Evolutionary conservation across 2,797 vertebrate species (phyloP).

Genomic region (Numenius phaeopus): DNA sequence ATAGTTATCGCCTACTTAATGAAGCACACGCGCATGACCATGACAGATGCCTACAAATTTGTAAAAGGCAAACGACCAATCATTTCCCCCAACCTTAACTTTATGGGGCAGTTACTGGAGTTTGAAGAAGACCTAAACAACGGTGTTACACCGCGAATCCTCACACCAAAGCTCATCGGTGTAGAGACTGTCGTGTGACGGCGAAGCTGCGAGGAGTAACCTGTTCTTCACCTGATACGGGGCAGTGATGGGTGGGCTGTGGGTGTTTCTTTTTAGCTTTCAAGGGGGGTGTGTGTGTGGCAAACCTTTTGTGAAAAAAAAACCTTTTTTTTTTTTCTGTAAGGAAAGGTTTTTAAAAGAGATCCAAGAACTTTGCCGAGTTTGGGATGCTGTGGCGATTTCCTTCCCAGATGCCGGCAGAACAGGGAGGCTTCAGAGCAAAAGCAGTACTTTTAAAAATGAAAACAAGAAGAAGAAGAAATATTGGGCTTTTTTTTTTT

Average conservation of each 20-base stretch:
- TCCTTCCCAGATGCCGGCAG: slow-evolving; percentile 4
- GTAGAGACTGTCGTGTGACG: slow-evolving; percentile 92
- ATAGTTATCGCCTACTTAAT: slow-evolving; percentile 98
- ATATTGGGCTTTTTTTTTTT: neutral
- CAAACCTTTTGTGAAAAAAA: slow-evolving; percentile 69
- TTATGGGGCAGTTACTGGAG: slow-evolving; percentile 99
- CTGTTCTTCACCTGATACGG: slow-evolving; percentile 36
- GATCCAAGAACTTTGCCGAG: slow-evolving; percentile 52
- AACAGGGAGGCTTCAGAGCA: slow-evolving; percentile 34
- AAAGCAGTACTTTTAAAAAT: slow-evolving; percentile 49
- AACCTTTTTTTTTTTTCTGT: slow-evolving; percentile 67
- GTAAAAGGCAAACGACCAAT: slow-evolving; percentile 98
- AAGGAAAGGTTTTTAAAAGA: slow-evolving; percentile 66
- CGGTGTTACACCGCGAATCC: slow-evolving; percentile 94
- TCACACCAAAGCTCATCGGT: slow-evolving; percentile 94
- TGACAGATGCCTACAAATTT: slow-evolving; percentile 99
- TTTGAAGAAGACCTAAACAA: slow-evolving; percentile 99
- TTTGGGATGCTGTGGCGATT: slow-evolving; percentile 56
- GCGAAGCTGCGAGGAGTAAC: neutral
- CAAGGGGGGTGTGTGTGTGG: slow-evolving; percentile 1
- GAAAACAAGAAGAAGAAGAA: slow-evolving; percentile 16
- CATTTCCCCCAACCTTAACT: slow-evolving; percentile 99
- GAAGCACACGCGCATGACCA: slow-evolving; percentile 99
- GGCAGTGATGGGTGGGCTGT: neutral
- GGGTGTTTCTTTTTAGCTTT: slow-evolving; percentile 45